Percentiles rank a stretch among this genome's conserved stretches.
Conservation (phyloP, 2,888 invertebrate genomes). For the Aethes cnicana region DNA sequence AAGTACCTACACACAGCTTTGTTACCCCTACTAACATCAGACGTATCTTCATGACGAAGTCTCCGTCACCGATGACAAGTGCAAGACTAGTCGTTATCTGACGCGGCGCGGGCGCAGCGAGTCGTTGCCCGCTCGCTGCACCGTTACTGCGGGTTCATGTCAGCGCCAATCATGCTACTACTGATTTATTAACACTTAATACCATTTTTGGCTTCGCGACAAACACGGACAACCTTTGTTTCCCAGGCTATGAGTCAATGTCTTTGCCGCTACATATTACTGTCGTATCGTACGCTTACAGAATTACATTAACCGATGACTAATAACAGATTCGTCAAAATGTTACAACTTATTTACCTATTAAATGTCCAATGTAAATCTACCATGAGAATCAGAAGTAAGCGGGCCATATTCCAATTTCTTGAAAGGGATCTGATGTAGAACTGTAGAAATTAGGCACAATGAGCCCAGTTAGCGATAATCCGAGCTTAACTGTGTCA, state of each 20-base stretch:
- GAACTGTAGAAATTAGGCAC: conserved; percentile 16
- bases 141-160: conserved; percentile 50
- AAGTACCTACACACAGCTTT: too few relatives aligned
- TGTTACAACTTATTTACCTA: too few relatives aligned
- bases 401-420: conserved; percentile 1
- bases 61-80: conserved; percentile 23
- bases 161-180: conserved; percentile 32
- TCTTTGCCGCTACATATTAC: conserved; percentile 22
- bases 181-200: conserved; percentile 24
- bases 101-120: conserved; percentile 46
- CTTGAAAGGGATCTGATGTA: not conserved
- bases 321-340: conserved; percentile 4
- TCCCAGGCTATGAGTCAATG: conserved; percentile 21
- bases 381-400: too few relatives aligned
- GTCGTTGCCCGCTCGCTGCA: conserved; percentile 75
- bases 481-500: conserved; percentile 49
- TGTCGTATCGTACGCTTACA: conserved; percentile 22
- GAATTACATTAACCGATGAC: conserved; percentile 22
- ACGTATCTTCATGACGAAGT: too few relatives aligned
- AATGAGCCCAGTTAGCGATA: conserved; percentile 35
- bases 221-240: conserved; percentile 13
- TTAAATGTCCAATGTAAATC: too few relatives aligned
- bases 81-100: conserved; percentile 17
- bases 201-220: conserved; percentile 18
- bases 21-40: too few relatives aligned